phyloP scores from a whole-genome alignment of 1,140 invertebrate genomes.

The Atta colombica region DNA sequence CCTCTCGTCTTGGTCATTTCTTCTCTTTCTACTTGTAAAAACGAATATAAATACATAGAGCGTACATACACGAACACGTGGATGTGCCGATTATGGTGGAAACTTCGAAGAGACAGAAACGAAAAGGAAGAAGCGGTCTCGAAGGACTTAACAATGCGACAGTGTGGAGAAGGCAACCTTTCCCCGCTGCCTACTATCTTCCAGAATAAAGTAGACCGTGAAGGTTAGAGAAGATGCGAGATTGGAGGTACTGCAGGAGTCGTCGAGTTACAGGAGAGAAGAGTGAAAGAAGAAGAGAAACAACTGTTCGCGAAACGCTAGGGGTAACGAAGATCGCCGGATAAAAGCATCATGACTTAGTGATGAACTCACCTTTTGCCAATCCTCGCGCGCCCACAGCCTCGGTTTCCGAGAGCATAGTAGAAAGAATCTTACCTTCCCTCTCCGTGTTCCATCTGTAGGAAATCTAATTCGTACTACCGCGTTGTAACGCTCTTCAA shows the following conservation, averaged over 20 bases:
- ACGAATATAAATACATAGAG: conserved; percentile 69
- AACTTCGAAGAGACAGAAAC: not conserved
- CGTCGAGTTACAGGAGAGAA: not conserved
- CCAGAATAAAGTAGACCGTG: conserved; percentile 34
- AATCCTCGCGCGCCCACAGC: conserved; percentile 67
- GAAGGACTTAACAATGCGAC: conserved; percentile 51
- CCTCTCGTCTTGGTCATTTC: not conserved
- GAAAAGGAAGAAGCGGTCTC: conserved; percentile 47
- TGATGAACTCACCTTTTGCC: conserved; percentile 80
- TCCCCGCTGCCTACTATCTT: conserved; percentile 12
- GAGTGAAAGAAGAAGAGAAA: conserved; percentile 16
- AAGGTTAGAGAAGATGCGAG: conserved; percentile 63
- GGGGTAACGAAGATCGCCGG: conserved; percentile 76
- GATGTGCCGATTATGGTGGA: conserved; percentile 16
- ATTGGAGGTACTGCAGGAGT: not conserved
- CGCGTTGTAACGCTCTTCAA: conserved; percentile 48
- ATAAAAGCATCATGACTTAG: conserved; percentile 86
- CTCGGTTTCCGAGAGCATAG: conserved; percentile 15
- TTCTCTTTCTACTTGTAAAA: not conserved
- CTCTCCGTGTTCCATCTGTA: conserved; percentile 42
- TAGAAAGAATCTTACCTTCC: conserved; percentile 27
- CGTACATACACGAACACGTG: conserved; percentile 14
- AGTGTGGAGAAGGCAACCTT: not conserved
- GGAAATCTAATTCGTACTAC: conserved; percentile 55
- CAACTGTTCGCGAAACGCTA: conserved; percentile 56